Evolutionary conservation across 2,797 vertebrate species (phyloP).

Genomic region (Lateolabrax maculatus): DNA sequence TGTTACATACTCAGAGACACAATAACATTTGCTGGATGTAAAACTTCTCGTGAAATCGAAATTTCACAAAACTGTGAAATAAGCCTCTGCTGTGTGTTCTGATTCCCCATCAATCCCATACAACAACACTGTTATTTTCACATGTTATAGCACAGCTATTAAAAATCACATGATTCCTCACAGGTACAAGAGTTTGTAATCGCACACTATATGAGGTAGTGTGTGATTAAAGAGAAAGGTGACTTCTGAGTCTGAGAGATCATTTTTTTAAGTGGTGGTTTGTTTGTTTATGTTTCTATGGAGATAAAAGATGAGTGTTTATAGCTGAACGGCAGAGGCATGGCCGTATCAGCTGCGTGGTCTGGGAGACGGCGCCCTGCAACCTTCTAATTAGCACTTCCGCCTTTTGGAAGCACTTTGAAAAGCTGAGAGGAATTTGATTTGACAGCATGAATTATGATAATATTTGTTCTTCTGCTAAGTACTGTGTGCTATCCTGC

Average conservation of each 20-base stretch:
- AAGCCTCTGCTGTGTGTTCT: constrained; percentile 30
- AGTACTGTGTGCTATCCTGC: constrained; percentile 30
- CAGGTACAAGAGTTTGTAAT: constrained; percentile 44
- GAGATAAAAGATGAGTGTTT: constrained; percentile 48
- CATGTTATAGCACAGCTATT: constrained; percentile 33
- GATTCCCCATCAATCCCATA: constrained; percentile 11
- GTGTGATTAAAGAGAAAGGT: constrained; percentile 62
- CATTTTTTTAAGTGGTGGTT: constrained; percentile 36
- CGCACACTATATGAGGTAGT: constrained; percentile 25
- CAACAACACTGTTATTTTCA: constrained; percentile 18
- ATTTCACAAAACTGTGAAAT: constrained; percentile 38
- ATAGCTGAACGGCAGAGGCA: constrained; percentile 34
- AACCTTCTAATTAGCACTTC: constrained; percentile 60
- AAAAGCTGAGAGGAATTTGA: constrained; percentile 35
- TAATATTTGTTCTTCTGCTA: constrained; percentile 53
- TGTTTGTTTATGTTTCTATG: constrained; percentile 72
- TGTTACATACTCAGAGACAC: background rate
- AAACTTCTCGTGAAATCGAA: background rate
- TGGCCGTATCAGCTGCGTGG: constrained; percentile 52
- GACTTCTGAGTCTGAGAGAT: constrained; percentile 29
- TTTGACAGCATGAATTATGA: constrained; percentile 49
- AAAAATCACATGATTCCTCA: constrained; percentile 36
- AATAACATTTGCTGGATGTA: background rate
- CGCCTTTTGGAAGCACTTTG: constrained; percentile 41
- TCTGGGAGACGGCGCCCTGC: constrained; percentile 23